Conservation (phyloP, 2,888 invertebrate genomes). For the Mesochorus sp. region DNA sequence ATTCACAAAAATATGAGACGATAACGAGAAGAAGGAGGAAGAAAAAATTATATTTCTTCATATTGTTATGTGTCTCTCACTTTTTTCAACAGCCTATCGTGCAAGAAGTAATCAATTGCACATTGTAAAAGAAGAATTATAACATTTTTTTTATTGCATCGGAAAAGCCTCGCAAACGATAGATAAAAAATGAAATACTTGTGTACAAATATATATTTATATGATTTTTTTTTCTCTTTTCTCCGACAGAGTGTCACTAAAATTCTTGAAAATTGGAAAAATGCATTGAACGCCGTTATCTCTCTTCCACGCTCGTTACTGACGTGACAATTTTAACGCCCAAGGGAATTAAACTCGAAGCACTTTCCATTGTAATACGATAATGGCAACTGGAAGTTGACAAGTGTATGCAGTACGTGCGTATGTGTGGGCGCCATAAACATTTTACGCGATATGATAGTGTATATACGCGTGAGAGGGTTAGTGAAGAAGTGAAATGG, state of each 20-base stretch:
- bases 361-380: constrained; percentile 10
- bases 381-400: constrained; percentile 1
- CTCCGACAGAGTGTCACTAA: background rate
- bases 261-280: background rate
- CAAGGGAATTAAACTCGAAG: background rate
- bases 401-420: background rate
- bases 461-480: background rate
- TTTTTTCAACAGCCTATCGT: too few relatives aligned
- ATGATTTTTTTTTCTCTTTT: too few relatives aligned
- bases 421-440: constrained; percentile 13
- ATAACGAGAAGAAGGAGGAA: background rate
- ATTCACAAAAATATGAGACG: constrained; percentile 1
- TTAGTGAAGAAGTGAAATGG: constrained; percentile 16
- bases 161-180: too few relatives aligned
- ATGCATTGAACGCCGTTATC: background rate
- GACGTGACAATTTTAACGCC: background rate
- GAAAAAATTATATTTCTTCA: constrained; percentile 9
- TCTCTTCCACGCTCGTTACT: background rate
- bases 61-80: constrained; percentile 17
- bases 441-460: constrained; percentile 40
- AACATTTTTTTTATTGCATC: too few relatives aligned
- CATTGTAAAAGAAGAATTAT: too few relatives aligned
- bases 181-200: background rate
- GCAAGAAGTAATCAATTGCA: too few relatives aligned
- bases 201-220: background rate